These are phyloP conservation scores for Fundulus diaphanus DNA, from an alignment of 2,797 vertebrate genomes.

Conservation along the genomic window DNA sequence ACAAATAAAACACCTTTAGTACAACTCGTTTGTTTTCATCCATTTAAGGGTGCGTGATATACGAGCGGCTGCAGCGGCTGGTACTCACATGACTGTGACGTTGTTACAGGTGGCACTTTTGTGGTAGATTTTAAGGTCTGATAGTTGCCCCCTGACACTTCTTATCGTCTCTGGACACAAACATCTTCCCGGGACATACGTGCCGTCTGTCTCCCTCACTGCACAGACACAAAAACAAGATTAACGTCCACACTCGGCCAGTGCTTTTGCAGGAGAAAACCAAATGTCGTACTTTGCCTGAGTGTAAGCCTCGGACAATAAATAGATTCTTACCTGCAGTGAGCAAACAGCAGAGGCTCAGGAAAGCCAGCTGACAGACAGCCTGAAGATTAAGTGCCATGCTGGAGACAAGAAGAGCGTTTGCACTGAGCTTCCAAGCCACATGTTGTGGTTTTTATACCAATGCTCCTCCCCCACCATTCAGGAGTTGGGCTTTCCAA, in stretches of 20 bases:
- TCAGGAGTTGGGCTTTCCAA: constrained; percentile 65
- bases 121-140: constrained; percentile 56
- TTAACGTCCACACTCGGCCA: too few relatives aligned
- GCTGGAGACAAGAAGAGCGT: constrained; percentile 27
- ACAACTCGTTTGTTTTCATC: background rate
- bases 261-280: constrained; percentile 9
- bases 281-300: background rate
- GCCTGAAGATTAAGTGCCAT: constrained; percentile 58
- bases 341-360: constrained; percentile 59
- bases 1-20: constrained; percentile 36
- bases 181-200: constrained; percentile 79
- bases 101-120: constrained; percentile 65
- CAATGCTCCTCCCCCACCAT: constrained; percentile 44
- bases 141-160: constrained; percentile 52
- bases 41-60: background rate
- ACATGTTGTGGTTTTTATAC: constrained; percentile 60
- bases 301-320: background rate
- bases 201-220: constrained; percentile 61
- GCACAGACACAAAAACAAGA: constrained; percentile 50
- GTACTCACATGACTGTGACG: constrained; percentile 81
- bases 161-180: constrained; percentile 50
- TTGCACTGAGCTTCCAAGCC: constrained; percentile 40
- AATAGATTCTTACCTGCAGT: constrained; percentile 62
- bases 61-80: constrained; percentile 2
- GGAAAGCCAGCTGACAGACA: constrained; percentile 39